These are phyloP conservation scores for Caracal caracal DNA, from an alignment of 2,113 vertebrate species.

Conservation along the genomic window DNA sequence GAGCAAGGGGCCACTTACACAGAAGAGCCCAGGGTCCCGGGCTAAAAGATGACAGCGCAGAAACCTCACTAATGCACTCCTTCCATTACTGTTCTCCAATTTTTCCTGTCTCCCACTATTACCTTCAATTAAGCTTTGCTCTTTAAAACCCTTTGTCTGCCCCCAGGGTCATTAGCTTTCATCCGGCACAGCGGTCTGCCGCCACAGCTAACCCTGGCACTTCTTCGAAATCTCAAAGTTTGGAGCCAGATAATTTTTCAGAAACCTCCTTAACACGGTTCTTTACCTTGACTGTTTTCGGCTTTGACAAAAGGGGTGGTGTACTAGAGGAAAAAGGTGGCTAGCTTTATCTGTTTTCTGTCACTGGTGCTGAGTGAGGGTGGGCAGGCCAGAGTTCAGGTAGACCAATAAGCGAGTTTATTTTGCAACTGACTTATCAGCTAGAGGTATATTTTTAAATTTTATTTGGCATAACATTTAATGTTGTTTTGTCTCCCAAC, in stretches of 20 bases:
- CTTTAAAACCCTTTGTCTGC: not conserved
- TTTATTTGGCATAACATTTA: not conserved
- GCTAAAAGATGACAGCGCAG: not conserved
- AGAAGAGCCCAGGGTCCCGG: not conserved
- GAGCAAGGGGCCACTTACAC: not conserved
- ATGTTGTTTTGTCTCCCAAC: not conserved
- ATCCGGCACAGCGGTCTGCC: not conserved
- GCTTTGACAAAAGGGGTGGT: not conserved
- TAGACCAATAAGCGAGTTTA: not conserved
- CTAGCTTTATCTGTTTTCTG: not conserved
- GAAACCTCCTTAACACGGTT: not conserved
- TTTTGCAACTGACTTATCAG: not conserved
- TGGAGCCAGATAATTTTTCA: not conserved
- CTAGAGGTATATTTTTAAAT: not conserved
- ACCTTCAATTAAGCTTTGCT: conserved; percentile 51
- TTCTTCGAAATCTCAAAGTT: conserved; percentile 50
- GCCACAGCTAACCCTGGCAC: not conserved
- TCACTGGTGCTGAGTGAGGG: not conserved
- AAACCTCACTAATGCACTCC: conserved; percentile 58
- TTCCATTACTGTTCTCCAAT: not conserved
- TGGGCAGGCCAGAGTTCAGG: not conserved
- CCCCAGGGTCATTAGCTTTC: conserved; percentile 13
- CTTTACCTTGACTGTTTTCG: not conserved
- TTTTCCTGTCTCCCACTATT: not conserved
- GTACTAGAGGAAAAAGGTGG: not conserved